Conservation (phyloP, 2,113 vertebrate genomes). For the Talpa occidentalis region DNA sequence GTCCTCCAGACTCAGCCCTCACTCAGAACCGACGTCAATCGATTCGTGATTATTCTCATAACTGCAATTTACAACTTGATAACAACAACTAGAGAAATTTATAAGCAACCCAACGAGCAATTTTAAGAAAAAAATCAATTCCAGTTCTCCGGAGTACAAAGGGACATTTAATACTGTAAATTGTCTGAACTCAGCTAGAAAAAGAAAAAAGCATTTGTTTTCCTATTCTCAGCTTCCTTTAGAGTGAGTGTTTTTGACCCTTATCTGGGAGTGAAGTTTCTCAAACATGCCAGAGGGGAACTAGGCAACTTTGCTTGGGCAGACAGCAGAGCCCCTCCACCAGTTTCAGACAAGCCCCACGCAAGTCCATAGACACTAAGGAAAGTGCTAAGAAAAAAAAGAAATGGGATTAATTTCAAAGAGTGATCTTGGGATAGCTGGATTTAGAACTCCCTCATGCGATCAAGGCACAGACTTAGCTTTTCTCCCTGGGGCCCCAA, state of each 20-base stretch:
- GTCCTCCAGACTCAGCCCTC: not conserved
- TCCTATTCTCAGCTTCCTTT: not conserved
- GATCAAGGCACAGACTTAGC: not conserved
- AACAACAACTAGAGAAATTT: slow-evolving; percentile 56
- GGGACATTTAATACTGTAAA: slow-evolving; percentile 73
- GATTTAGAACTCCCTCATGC: not conserved
- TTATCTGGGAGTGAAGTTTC: slow-evolving; percentile 36
- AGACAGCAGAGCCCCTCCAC: not conserved
- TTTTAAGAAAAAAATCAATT: slow-evolving; percentile 53
- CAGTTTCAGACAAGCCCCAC: not conserved
- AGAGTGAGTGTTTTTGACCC: not conserved
- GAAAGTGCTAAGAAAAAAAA: not conserved
- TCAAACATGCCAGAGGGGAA: not conserved
- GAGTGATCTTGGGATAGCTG: not conserved
- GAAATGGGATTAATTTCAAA: not conserved
- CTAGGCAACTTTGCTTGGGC: rapidly evolving
- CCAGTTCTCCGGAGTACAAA: not conserved
- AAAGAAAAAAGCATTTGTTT: not conserved
- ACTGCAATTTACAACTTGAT: slow-evolving; percentile 71
- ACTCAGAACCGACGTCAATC: not conserved
- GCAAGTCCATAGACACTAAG: not conserved
- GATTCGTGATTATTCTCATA: slow-evolving; percentile 69
- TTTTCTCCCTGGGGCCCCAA: not conserved
- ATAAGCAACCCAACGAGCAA: slow-evolving; percentile 52
- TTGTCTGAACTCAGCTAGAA: slow-evolving; percentile 17